These are phyloP conservation scores for Empidonax alnorum DNA, from an alignment of 2,113 vertebrate species.

Conservation along the genomic window DNA sequence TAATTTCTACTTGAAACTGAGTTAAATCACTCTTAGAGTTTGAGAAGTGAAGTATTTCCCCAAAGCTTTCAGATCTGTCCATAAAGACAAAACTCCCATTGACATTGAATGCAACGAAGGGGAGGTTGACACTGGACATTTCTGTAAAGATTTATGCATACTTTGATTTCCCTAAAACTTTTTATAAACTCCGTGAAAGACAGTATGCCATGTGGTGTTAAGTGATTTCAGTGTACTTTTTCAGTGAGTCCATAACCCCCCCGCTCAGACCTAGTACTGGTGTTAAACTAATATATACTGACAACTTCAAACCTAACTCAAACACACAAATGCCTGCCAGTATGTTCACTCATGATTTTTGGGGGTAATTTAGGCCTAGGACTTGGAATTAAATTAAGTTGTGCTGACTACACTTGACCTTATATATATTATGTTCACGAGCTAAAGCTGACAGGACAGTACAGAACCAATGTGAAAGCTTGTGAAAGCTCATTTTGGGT, in stretches of 20 bases:
- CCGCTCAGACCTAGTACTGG: background rate
- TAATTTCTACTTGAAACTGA: background rate
- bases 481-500: background rate
- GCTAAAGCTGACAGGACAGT: background rate
- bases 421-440: background rate
- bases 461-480: background rate
- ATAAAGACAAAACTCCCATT: background rate
- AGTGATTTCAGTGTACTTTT: background rate
- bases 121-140: background rate
- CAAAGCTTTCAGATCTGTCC: background rate
- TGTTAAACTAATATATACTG: background rate
- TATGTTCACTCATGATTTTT: background rate
- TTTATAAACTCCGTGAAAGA: background rate
- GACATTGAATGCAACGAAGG: background rate
- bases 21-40: background rate
- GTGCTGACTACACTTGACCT: background rate
- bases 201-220: background rate
- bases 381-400: background rate
- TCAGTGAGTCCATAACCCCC: background rate
- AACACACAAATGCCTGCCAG: background rate
- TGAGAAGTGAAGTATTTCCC: background rate
- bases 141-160: background rate
- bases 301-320: background rate
- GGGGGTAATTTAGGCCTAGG: background rate
- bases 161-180: background rate